These are phyloP conservation scores for Rhinolophus ferrumequinum DNA, from an alignment of 2,113 vertebrate genomes.

Conservation along the genomic window DNA sequence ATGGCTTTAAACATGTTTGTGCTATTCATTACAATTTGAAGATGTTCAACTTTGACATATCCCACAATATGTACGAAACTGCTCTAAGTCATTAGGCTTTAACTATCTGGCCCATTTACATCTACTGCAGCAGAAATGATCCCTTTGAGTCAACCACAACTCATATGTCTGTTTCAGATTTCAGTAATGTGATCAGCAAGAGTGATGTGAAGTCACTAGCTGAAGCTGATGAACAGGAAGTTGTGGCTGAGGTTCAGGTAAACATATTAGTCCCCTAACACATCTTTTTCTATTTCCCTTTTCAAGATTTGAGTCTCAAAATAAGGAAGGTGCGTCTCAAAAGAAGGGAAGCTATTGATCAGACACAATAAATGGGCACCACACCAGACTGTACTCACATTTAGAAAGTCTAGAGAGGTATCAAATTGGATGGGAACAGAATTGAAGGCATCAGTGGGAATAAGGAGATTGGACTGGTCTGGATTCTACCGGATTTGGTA, in stretches of 20 bases:
- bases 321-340: not conserved
- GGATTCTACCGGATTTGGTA: not conserved
- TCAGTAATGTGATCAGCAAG: conserved; percentile 98
- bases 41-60: not conserved
- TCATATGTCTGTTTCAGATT: conserved; percentile 88
- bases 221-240: conserved; percentile 97
- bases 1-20: conserved; percentile 23
- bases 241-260: conserved; percentile 97
- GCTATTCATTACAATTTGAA: not conserved
- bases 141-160: not conserved
- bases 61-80: not conserved
- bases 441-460: conserved; percentile 2
- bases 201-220: conserved; percentile 95
- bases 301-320: conserved; percentile 7
- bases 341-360: not conserved
- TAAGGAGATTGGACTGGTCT: not conserved
- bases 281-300: not conserved
- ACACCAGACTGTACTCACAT: not conserved
- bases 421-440: not conserved
- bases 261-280: conserved; percentile 9
- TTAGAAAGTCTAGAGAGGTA: conserved; percentile 3
- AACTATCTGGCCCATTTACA: not conserved
- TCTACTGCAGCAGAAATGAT: conserved; percentile 29
- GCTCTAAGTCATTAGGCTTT: not conserved
- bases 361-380: not conserved